Conservation (phyloP, 2,113 vertebrate species). For the Camelus dromedarius region DNA sequence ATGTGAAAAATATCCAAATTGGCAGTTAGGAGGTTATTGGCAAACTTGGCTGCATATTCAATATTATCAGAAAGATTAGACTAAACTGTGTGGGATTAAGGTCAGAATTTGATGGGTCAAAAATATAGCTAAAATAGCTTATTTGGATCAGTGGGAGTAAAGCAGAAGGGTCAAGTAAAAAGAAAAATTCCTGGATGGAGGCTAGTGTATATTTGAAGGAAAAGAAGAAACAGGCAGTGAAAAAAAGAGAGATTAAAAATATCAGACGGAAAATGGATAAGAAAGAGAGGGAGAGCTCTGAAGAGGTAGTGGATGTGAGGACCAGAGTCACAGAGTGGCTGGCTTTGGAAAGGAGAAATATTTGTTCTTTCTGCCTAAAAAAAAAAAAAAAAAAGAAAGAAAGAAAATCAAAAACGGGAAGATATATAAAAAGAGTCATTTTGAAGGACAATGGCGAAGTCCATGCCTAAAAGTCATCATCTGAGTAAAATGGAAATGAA, state of each 20-base stretch:
- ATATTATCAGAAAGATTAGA: background rate
- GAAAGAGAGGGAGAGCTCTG: background rate
- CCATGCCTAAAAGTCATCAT: background rate
- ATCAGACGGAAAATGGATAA: background rate
- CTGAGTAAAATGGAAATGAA: conserved; percentile 17
- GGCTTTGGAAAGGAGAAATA: background rate
- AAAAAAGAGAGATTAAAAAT: background rate
- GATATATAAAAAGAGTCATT: background rate
- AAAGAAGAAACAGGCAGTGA: background rate
- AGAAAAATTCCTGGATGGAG: background rate
- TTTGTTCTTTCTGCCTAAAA: background rate
- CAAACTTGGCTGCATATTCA: background rate
- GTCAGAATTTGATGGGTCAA: background rate
- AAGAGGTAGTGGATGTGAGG: background rate
- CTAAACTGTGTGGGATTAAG: background rate
- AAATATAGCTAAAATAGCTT: background rate
- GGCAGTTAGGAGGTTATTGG: background rate
- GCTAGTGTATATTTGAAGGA: background rate
- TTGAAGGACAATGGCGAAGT: background rate
- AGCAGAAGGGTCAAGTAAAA: background rate
- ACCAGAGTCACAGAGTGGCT: background rate
- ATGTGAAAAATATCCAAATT: background rate
- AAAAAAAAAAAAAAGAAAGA: background rate
- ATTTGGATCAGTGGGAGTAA: background rate
- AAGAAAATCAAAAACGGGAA: background rate